Base-by-base conservation (phyloP, 2,888 invertebrate genomes). In the Xylota segnis region DNA sequence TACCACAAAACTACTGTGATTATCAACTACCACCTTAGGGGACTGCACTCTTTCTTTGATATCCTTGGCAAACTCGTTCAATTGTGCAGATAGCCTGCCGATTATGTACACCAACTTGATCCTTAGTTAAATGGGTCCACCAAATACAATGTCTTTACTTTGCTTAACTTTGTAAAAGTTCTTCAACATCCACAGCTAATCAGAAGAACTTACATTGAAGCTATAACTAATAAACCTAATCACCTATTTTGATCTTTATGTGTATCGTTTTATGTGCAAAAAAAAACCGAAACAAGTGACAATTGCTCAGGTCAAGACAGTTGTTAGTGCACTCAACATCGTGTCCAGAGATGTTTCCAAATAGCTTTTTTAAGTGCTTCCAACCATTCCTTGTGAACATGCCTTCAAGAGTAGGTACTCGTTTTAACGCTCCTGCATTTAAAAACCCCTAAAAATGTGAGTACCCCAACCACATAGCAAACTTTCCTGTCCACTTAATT, bases 401-500 rank as follows among this genome's bases (percentile, higher is more conserved):
- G 14, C 14, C n/a, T 14, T 43, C 0, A 43, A 43, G 14, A 4
- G 40, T 43, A 4, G 18, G 10, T 50, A n/a, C 7, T 10, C 16
- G 27, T 27, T 14, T 58, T 37, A 37, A 16, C 29, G 54, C 6
- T n/a, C 54, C 29, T n/a, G 27, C 50, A 12, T 23, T 27, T 27
- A 40, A 52, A 37, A 34, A 27, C 40, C 68, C 16, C 5, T 54
- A 68, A 52, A 54, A 52, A 54, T n/a, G n/a, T n/a, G n/a, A n/a
- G n/a, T 14, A 5, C 32, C 6, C 7, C 43, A 14, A 29, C 27
- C 32, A 6, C 50, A 29, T 14, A 40, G 43, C 54, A 45, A 45
- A 37, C 47, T 9, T 56, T 9, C 27, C 16, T 18, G 59, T 40
- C 70, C 37, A 52, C 70, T 54, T 56, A 63, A 61, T 47, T 45